Base-by-base conservation (phyloP, 2,113 vertebrate genomes). In the Damaliscus lunatus region DNA sequence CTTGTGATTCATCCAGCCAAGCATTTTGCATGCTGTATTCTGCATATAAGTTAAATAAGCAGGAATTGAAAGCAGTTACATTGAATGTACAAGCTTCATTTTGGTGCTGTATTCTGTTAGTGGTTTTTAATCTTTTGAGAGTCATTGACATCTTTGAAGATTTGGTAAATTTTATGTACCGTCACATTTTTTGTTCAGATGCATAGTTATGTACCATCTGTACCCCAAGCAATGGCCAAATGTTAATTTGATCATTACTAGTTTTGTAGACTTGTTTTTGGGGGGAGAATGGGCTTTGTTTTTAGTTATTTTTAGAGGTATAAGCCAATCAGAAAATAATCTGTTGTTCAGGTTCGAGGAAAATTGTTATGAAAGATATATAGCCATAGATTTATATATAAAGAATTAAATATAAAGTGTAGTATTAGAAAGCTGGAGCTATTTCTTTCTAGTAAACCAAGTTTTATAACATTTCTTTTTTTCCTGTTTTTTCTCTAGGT, bases 401-500 rank as follows among this genome's bases (percentile, higher is more conserved):
- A 81, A 81, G 21, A 84, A 33, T 60, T 87, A 74, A 83, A 57
- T 90, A 67, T 83, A 88, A 77, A 82, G 27, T 83, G 48, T 57
- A 89, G 33, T 71, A 74, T 62, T 86, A 60, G 29, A 89, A 82
- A 85, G 31, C 29, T 55, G 87, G 27, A 92, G 48, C 27, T 88
- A 6, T 88, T 92, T 85, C n/a, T 88, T 78, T 71, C 13, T 88
- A 36, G 43, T 88, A 67, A 94, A 19, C 40, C 36, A 27, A 82
- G 14, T 89, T 94, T 93, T 92, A 46, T 97, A 98, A 97, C 55
- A 46, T 94, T 96, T 95, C 59, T 59, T 97, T 92, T 86, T 92
- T 92, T 80, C 81, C 77, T 3, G 90, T 96, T 98, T 85, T 97
- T 85, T 97, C 98, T 99, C 81, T 98, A 99, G 99, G 99, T 99